A percentile compares a stretch with the other conserved stretches of the same genome.
Evolutionary conservation across 2,113 vertebrate species (phyloP).

Genomic region (Apeltes quadracus): DNA sequence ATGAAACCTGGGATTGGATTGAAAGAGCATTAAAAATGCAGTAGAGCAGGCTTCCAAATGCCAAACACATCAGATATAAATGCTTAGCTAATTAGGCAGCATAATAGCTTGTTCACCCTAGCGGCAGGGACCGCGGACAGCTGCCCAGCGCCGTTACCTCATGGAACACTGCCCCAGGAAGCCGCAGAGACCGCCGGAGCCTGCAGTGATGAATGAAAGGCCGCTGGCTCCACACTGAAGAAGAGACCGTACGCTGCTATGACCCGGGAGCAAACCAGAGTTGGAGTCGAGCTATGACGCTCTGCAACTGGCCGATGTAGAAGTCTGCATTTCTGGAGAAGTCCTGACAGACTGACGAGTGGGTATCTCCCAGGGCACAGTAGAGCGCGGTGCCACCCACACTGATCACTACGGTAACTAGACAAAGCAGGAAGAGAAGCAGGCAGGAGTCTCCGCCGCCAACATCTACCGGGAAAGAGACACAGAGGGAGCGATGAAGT

Average conservation of each 20-base stretch:
- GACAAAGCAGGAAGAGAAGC: constrained; percentile 91
- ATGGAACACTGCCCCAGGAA: constrained; percentile 20
- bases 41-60: constrained; percentile 17
- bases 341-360: constrained; percentile 93
- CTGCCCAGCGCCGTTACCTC: constrained; percentile 21
- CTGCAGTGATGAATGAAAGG: background rate
- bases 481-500: background rate
- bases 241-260: constrained; percentile 70
- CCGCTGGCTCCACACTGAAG: background rate
- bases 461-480: constrained; percentile 83
- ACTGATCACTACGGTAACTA: constrained; percentile 95
- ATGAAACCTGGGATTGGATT: constrained; percentile 23
- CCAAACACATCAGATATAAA: constrained; percentile 25
- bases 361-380: constrained; percentile 90
- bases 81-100: constrained; percentile 23
- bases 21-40: constrained; percentile 41
- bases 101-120: constrained; percentile 24
- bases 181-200: constrained; percentile 11
- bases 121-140: background rate
- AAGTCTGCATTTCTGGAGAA: constrained; percentile 94
- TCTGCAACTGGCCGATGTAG: constrained; percentile 88
- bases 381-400: constrained; percentile 95
- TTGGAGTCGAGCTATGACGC: constrained; percentile 85
- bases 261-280: constrained; percentile 86
- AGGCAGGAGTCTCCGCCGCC: constrained; percentile 91